Percentiles rank a stretch among this genome's conserved stretches.
Evolutionary conservation across 37 sponge, comb jelly and placozoan genomes (phyloP).

Genomic region (Eunapius fragilis): DNA sequence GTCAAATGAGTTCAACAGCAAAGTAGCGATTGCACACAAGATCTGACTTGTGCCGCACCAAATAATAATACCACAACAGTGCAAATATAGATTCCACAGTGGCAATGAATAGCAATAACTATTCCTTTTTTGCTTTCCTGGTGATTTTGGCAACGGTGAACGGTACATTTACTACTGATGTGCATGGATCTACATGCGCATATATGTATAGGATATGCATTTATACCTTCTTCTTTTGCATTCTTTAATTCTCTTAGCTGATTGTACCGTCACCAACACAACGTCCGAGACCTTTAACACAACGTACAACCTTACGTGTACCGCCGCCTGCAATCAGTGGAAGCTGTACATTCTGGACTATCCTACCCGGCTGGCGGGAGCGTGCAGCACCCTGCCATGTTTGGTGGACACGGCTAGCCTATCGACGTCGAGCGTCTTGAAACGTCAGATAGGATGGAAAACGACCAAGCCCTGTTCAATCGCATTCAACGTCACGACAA

Average conservation of each 20-base stretch:
- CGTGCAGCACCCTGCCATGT: neutral
- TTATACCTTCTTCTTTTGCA: too few relatives aligned
- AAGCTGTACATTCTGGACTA: neutral
- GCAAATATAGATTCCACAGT: neutral
- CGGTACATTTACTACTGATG: too few relatives aligned
- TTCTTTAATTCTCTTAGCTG: neutral
- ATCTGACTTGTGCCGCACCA: too few relatives aligned
- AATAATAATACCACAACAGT: too few relatives aligned
- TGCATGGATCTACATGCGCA: too few relatives aligned
- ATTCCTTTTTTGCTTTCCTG: neutral
- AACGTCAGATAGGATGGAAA: neutral
- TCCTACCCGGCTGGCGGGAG: neutral
- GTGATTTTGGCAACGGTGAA: neutral
- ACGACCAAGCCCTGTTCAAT: neutral
- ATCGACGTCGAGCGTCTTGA: neutral
- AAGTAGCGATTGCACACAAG: too few relatives aligned
- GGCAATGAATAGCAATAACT: neutral
- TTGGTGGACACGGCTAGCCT: neutral
- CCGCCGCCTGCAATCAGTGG: neutral
- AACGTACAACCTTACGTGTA: neutral
- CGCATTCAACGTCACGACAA: neutral
- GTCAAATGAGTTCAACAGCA: too few relatives aligned
- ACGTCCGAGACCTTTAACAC: neutral
- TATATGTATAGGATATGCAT: too few relatives aligned
- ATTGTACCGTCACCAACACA: neutral